Base-by-base conservation (phyloP, 2,797 vertebrate genomes). In the Sardinella longiceps region DNA sequence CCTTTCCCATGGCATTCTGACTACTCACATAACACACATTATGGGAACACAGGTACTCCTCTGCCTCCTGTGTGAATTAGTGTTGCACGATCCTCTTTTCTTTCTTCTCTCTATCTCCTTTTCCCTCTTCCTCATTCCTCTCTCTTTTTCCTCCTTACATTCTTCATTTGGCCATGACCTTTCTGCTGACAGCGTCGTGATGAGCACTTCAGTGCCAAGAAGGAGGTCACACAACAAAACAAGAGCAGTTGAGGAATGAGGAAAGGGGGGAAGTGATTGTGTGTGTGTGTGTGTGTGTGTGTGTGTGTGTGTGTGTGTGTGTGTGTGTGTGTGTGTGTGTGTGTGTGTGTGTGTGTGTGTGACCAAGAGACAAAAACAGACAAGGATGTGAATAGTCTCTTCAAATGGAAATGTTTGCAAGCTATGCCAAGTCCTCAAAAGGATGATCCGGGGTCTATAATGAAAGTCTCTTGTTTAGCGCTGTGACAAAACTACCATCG, bases 101-200 rank as follows among this genome's bases (percentile, higher is more conserved):
- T 1, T 7, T 2, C 9, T 20, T 37, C 14, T 30, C 63, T 15
- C 66, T 4, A 30, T 23, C 39, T 23, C 15, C 70, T 12, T 30
- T 37, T 9, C 2, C 37, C 33, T 70, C 28, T 33, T 30, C 33
- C 30, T 70, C 28, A 20, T 23, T 53, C 51, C 51, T 23, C 51
- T 70, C 12, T 70, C 37, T 77, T 77, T 43, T 77, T 77, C 70
- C 70, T 77, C 70, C 14, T 39, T 20, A 9, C 70, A 43, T 39
- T 77, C 70, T 77, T 77, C 70, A 77, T 77, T 77, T 77, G 18
- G 70, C 18, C 70, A 2, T 77, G 70, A 77, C 70, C 70, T 77
- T 77, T 77, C 18, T 77, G 70, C 70, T 6, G 70, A 77, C 70
- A 77, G 70, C 70, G 0, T 20, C 23, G 70, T 77, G 70, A 77